phyloP scores from a whole-genome alignment of 1,140 invertebrate genomes.

The Phenacoccus solenopsis region DNA sequence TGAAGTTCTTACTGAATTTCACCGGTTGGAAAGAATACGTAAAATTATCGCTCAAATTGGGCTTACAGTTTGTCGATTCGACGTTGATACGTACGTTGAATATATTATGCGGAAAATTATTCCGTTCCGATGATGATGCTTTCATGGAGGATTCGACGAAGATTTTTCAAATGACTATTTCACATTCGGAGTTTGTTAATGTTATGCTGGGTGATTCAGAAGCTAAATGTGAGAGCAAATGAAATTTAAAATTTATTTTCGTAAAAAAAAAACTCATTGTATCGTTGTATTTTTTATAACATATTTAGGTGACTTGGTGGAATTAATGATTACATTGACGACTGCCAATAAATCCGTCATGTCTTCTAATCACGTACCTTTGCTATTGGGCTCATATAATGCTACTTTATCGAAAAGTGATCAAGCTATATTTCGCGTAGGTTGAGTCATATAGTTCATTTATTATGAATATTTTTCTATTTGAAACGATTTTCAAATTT shows the following conservation, averaged over 20 bases:
- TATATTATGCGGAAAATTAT: neutral
- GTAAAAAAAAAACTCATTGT: too few relatives aligned
- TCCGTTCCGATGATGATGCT: neutral
- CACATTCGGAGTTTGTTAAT: neutral
- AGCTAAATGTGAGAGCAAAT: neutral
- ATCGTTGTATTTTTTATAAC: neutral
- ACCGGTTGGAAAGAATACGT: neutral
- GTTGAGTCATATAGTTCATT: neutral
- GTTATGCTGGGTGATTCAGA: neutral
- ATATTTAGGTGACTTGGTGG: neutral
- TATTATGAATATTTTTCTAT: too few relatives aligned
- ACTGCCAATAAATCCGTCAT: slow-evolving; percentile 34
- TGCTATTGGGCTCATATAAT: slow-evolving; percentile 56
- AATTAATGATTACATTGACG: neutral
- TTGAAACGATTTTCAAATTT: too few relatives aligned
- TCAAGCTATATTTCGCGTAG: slow-evolving; percentile 42
- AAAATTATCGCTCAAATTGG: neutral
- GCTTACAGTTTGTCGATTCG: neutral
- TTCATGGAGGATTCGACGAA: neutral
- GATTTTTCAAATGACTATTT: slow-evolving; percentile 9
- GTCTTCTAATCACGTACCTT: slow-evolving; percentile 47
- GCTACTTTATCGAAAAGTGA: slow-evolving; percentile 50
- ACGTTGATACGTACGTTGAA: neutral
- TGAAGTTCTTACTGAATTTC: neutral
- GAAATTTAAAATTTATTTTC: too few relatives aligned